Evolutionary conservation across 1,140 invertebrate species (phyloP).

Genomic region (Zaprionus ghesquierei): DNA sequence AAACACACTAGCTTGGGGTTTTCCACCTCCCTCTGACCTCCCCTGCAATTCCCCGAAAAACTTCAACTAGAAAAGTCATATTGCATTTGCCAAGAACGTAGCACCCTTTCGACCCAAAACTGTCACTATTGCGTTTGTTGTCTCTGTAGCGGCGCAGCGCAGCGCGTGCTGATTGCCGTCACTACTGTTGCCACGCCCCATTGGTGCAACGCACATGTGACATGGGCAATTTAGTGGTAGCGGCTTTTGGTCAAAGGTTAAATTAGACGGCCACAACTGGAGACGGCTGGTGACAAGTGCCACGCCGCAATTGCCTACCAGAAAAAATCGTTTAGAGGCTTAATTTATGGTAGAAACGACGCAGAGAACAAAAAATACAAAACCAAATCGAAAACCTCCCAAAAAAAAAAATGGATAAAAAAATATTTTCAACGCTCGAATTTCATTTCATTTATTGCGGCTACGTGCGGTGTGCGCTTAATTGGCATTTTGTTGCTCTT

Average conservation of each 20-base stretch:
- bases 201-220: slow-evolving; percentile 54
- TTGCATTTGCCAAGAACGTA: slow-evolving; percentile 55
- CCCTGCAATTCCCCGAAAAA: slow-evolving; percentile 7
- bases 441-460: slow-evolving; percentile 58
- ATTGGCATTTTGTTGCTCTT: slow-evolving; percentile 62
- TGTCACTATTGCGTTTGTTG: slow-evolving; percentile 10
- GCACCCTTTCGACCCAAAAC: neutral
- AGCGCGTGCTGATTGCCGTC: slow-evolving; percentile 57
- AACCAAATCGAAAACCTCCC: slow-evolving; percentile 22
- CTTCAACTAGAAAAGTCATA: slow-evolving; percentile 70
- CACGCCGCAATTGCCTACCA: slow-evolving; percentile 42
- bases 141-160: neutral
- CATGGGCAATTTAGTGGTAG: slow-evolving; percentile 49
- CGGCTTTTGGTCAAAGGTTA: slow-evolving; percentile 79
- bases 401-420: slow-evolving; percentile 20
- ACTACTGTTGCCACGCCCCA: slow-evolving; percentile 26
- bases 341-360: slow-evolving; percentile 71
- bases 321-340: slow-evolving; percentile 64
- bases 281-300: slow-evolving; percentile 70
- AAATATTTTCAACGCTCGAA: slow-evolving; percentile 48
- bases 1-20: slow-evolving; percentile 58
- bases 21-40: neutral
- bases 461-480: slow-evolving; percentile 59
- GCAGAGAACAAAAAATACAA: slow-evolving; percentile 18
- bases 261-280: slow-evolving; percentile 53